Evolutionary conservation across 2,113 vertebrate genomes (phyloP).

Genomic region (Chauna torquata): DNA sequence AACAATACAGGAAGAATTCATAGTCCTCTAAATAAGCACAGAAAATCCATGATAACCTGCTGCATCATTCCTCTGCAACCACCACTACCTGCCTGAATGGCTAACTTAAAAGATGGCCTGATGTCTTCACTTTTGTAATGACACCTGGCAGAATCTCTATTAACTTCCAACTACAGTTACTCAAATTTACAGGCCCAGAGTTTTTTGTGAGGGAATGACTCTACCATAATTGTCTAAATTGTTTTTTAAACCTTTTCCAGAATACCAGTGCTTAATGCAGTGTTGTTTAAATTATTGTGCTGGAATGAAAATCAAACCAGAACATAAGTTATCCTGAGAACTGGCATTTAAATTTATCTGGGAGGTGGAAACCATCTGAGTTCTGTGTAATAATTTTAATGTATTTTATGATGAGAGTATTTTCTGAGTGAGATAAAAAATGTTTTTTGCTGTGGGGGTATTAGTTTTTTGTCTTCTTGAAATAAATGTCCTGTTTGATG

Average conservation of each 20-base stretch:
- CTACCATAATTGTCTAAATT: neutral
- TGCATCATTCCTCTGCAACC: neutral
- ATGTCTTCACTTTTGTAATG: neutral
- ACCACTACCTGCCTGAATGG: neutral
- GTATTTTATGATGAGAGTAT: neutral
- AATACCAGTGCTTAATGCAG: neutral
- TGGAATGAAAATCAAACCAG: neutral
- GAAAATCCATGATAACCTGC: neutral
- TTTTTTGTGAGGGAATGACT: neutral
- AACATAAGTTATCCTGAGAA: neutral
- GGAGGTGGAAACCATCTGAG: neutral
- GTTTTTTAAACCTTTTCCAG: neutral
- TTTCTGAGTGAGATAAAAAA: neutral
- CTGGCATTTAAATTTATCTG: neutral
- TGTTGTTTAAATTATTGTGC: neutral
- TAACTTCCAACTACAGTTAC: neutral
- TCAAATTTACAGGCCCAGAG: neutral
- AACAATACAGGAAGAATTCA: too few species aligned
- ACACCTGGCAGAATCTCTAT: neutral
- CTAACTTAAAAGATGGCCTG: neutral
- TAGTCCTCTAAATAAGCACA: neutral
- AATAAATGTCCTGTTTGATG: neutral
- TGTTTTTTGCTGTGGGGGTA: neutral
- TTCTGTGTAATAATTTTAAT: neutral
- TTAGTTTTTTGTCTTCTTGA: neutral